These are phyloP conservation scores for Otus sunia DNA, from an alignment of 2,113 vertebrate species.

Conservation along the genomic window DNA sequence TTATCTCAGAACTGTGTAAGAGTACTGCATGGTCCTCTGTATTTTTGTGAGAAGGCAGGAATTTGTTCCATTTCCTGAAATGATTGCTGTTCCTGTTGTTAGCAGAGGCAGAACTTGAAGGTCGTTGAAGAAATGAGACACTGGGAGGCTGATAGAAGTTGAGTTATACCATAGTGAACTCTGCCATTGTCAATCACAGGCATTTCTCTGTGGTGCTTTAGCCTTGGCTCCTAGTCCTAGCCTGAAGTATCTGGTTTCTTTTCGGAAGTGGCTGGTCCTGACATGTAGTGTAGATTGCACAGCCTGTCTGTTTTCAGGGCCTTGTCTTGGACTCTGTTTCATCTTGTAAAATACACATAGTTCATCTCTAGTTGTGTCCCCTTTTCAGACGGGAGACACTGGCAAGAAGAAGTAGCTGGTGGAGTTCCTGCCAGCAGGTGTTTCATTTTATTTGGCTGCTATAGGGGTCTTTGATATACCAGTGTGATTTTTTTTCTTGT, in stretches of 20 bases:
- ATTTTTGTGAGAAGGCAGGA: neutral
- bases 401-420: neutral
- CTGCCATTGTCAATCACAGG: neutral
- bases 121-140: neutral
- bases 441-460: conserved; percentile 6
- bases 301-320: neutral
- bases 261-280: neutral
- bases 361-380: neutral
- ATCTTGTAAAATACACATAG: neutral
- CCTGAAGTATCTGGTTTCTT: neutral
- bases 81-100: neutral
- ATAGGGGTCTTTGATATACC: neutral
- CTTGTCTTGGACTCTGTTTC: neutral
- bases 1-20: neutral
- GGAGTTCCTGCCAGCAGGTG: neutral
- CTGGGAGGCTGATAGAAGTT: neutral
- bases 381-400: neutral
- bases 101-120: neutral
- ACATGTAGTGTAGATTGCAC: neutral
- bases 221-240: neutral
- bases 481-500: neutral
- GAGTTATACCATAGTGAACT: neutral
- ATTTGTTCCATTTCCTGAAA: neutral
- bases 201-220: neutral
- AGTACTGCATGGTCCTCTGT: neutral